phyloP scores from a whole-genome alignment of 2,113 vertebrate genomes.

The Corythaeola cristata region DNA sequence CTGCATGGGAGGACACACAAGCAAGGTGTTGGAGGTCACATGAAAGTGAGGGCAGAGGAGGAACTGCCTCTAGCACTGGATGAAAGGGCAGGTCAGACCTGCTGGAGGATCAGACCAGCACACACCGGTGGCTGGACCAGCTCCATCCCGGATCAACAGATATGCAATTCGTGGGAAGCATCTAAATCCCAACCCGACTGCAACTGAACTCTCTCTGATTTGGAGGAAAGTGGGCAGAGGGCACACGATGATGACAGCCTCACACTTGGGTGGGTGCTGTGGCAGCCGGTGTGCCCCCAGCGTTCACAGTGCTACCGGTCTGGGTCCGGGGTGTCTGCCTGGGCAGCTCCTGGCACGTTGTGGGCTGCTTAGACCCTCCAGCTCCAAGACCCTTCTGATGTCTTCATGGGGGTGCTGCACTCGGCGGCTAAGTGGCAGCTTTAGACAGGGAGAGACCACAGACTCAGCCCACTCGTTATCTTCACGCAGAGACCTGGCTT shows the following conservation, averaged over 20 bases:
- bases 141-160: not conserved
- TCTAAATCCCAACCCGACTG: not conserved
- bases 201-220: not conserved
- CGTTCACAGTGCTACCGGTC: not conserved
- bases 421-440: not conserved
- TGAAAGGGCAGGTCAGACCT: not conserved
- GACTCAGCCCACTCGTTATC: not conserved
- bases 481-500: not conserved
- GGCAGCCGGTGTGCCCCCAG: fast-evolving
- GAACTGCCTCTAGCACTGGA: not conserved
- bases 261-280: fast-evolving
- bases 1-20: not conserved
- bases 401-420: not conserved
- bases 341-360: not conserved
- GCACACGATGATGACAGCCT: not conserved
- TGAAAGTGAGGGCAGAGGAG: not conserved
- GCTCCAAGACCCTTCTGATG: not conserved
- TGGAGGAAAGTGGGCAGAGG: not conserved
- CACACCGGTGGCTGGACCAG: not conserved
- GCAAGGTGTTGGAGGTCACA: not conserved
- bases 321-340: not conserved
- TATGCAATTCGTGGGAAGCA: fast-evolving
- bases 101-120: not conserved
- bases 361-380: not conserved
- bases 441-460: not conserved